Evolutionary conservation across 2,113 vertebrate species (phyloP).

Genomic region (Ceratotherium simum): DNA sequence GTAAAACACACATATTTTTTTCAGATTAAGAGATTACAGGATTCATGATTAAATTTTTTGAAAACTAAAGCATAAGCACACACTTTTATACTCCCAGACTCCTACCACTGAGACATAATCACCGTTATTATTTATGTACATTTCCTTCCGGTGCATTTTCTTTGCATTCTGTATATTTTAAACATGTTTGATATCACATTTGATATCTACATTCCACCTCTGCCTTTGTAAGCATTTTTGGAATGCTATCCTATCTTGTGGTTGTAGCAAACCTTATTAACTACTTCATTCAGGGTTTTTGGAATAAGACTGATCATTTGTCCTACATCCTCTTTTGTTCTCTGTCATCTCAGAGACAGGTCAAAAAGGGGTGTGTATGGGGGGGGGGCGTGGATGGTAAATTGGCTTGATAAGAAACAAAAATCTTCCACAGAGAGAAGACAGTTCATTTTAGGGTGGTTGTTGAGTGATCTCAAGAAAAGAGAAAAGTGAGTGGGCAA

Average conservation of each 20-base stretch:
- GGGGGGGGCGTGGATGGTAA: not conserved
- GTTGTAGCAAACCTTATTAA: not conserved
- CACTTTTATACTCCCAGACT: not conserved
- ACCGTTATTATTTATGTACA: not conserved
- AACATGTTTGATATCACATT: not conserved
- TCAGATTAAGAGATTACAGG: not conserved
- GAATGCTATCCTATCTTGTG: not conserved
- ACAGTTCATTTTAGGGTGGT: not conserved
- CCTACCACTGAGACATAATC: not conserved
- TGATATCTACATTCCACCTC: not conserved
- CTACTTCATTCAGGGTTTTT: not conserved
- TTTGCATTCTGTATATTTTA: not conserved
- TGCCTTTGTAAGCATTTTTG: not conserved
- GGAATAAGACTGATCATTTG: not conserved
- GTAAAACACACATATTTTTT: not conserved
- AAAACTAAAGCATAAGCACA: not conserved
- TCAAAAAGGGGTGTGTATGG: not conserved
- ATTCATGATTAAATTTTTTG: not conserved
- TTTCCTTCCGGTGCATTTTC: not conserved
- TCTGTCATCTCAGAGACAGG: not conserved
- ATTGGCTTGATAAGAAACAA: not conserved
- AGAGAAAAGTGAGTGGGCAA: not conserved
- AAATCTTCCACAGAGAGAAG: not conserved
- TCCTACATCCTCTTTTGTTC: not conserved
- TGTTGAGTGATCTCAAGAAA: not conserved